A percentile compares a stretch with the other conserved stretches of the same genome.
Conservation (phyloP, 2,888 invertebrate genomes). For the Trichopoda pennipes region DNA sequence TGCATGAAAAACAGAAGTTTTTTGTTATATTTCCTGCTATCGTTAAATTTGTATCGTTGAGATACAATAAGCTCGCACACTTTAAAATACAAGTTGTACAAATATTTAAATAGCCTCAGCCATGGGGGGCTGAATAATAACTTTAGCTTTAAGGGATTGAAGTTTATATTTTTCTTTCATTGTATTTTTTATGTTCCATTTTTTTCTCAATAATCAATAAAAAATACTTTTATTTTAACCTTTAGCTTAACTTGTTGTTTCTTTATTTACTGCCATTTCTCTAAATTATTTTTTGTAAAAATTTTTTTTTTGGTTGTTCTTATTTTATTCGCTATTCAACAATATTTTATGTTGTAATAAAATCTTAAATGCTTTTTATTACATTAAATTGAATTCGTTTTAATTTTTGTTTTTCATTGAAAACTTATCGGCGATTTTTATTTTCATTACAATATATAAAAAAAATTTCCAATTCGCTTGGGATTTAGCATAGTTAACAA, state of each 20-base stretch:
- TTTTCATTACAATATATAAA: neutral
- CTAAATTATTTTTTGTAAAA: conserved; percentile 6
- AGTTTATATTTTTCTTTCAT: conserved; percentile 2
- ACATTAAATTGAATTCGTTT: neutral
- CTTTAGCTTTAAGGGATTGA: conserved; percentile 23
- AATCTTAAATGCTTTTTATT: conserved; percentile 58
- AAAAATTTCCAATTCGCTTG: neutral
- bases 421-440: neutral
- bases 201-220: conserved; percentile 48
- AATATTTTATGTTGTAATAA: conserved; percentile 21
- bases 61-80: neutral
- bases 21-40: neutral
- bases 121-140: neutral
- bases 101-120: neutral
- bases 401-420: neutral
- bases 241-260: conserved; percentile 3
- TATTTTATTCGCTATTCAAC: neutral
- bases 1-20: neutral
- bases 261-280: conserved; percentile 1
- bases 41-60: neutral
- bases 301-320: neutral
- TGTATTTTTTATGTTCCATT: neutral
- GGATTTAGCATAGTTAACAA: neutral
- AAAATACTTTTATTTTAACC: conserved; percentile 19
- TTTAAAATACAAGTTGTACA: neutral